These are phyloP conservation scores for Drosophila sechellia DNA, from an alignment of 1,140 invertebrate genomes.

Conservation along the genomic window DNA sequence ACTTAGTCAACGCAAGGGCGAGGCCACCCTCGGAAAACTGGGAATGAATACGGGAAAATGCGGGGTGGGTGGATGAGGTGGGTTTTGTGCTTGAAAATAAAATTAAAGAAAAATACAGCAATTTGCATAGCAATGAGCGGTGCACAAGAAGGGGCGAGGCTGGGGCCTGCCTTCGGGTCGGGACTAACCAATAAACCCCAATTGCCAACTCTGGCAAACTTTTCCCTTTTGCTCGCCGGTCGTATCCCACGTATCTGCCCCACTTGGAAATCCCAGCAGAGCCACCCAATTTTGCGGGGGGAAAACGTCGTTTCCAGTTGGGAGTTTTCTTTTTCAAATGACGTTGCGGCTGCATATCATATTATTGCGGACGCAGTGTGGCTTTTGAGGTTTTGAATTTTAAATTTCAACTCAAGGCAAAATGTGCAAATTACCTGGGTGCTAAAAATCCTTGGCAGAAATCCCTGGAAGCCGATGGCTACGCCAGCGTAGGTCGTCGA, in stretches of 20 bases:
- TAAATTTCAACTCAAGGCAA: slow-evolving; percentile 46
- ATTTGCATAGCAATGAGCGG: slow-evolving; percentile 75
- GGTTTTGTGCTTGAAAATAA: slow-evolving; percentile 61
- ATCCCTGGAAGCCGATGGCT: not conserved
- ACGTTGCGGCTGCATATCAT: slow-evolving; percentile 51
- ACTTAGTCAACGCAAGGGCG: slow-evolving; percentile 33
- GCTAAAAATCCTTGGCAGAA: slow-evolving; percentile 2
- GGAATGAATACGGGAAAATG: slow-evolving; percentile 3
- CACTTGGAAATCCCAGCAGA: slow-evolving; percentile 23
- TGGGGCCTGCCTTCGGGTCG: slow-evolving; percentile 4
- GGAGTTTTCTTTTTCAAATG: slow-evolving; percentile 22
- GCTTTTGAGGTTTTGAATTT: slow-evolving; percentile 46
- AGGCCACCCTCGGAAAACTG: slow-evolving; percentile 10
- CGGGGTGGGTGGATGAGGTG: not conserved
- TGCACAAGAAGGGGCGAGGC: slow-evolving; percentile 12
- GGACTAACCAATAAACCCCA: slow-evolving; percentile 52
- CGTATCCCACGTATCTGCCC: not conserved
- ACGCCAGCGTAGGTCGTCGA: not conserved
- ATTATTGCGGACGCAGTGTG: slow-evolving; percentile 51
- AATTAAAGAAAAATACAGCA: slow-evolving; percentile 78
- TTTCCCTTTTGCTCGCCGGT: slow-evolving; percentile 43
- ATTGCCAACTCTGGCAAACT: slow-evolving; percentile 52
- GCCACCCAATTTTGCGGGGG: not conserved
- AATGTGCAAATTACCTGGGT: slow-evolving; percentile 30
- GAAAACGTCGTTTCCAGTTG: slow-evolving; percentile 8